phyloP scores from a whole-genome alignment of 1,140 invertebrate species.

The Papilio aristodemus region DNA sequence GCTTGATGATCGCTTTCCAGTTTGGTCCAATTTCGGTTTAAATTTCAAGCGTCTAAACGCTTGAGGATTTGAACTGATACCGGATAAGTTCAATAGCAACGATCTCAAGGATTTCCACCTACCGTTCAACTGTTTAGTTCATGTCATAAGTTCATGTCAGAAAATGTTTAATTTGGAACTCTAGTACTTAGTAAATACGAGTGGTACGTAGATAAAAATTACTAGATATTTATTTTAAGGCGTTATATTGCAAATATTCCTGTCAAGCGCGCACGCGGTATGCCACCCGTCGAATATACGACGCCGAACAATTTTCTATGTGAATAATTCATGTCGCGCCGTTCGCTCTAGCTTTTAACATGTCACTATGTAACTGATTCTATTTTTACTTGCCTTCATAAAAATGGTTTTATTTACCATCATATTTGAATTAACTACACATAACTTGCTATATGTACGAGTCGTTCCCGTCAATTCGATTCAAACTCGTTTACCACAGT shows the following conservation, averaged over 20 bases:
- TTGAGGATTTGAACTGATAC: too few relatives aligned
- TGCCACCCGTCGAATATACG: slow-evolving; percentile 15
- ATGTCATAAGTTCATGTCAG: too few relatives aligned
- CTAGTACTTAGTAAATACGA: neutral
- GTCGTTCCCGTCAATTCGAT: too few relatives aligned
- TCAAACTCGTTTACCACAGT: too few relatives aligned
- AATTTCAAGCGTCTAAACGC: too few relatives aligned
- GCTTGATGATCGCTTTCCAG: too few relatives aligned
- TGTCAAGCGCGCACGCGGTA: slow-evolving; percentile 9
- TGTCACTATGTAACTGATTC: slow-evolving; percentile 25
- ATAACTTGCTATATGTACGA: too few relatives aligned
- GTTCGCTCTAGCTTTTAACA: slow-evolving; percentile 30
- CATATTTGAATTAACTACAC: neutral
- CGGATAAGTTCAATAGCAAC: too few relatives aligned
- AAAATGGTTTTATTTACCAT: neutral
- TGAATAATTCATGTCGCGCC: slow-evolving; percentile 28
- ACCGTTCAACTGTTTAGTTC: too few relatives aligned
- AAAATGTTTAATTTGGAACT: too few relatives aligned
- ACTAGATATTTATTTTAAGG: slow-evolving; percentile 11
- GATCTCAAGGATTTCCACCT: too few relatives aligned
- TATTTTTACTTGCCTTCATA: slow-evolving; percentile 26
- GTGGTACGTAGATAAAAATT: neutral
- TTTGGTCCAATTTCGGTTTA: too few relatives aligned
- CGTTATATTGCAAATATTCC: slow-evolving; percentile 18
- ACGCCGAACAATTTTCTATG: slow-evolving; percentile 22